Percentiles rank a stretch among this genome's conserved stretches.
phyloP scores from a whole-genome alignment of 1,140 invertebrate species.

The Scaptodrosophila lebanonensis region DNA sequence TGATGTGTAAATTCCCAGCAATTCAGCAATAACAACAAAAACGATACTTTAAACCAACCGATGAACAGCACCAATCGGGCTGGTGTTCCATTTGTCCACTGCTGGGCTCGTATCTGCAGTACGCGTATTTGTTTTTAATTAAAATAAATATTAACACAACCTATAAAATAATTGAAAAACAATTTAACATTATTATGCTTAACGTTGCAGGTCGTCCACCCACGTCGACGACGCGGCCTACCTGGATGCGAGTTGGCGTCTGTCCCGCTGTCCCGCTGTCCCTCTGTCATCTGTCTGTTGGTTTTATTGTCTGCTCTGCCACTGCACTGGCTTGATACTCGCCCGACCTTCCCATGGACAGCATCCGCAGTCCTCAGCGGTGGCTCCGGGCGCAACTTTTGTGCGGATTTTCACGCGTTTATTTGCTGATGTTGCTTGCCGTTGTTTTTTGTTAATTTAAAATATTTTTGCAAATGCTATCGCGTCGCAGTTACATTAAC shows the following conservation, averaged over 20 bases:
- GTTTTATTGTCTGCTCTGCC: not conserved
- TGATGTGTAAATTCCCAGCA: slow-evolving; percentile 14
- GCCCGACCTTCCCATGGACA: no score
- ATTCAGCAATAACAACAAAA: slow-evolving; percentile 11
- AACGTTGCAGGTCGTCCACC: slow-evolving; percentile 6
- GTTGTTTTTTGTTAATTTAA: slow-evolving; percentile 31
- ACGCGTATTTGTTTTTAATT: slow-evolving; percentile 70
- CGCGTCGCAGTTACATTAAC: slow-evolving; percentile 17
- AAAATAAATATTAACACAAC: slow-evolving; percentile 75
- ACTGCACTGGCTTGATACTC: no score
- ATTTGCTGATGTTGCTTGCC: slow-evolving; percentile 29
- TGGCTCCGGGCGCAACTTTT: slow-evolving; percentile 17
- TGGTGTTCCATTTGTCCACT: not conserved
- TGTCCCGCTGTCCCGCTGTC: not conserved
- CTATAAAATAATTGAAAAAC: slow-evolving; percentile 76
- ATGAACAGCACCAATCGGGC: slow-evolving; percentile 8
- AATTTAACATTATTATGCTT: slow-evolving; percentile 67
- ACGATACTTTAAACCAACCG: slow-evolving; percentile 8
- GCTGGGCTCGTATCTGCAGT: slow-evolving; percentile 23
- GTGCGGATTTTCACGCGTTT: slow-evolving; percentile 54
- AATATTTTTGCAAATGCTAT: slow-evolving; percentile 43
- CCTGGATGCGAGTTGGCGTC: not conserved
- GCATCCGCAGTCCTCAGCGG: no score
- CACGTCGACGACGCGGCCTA: not conserved
- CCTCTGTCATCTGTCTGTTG: slow-evolving; percentile 11